Base-by-base conservation (phyloP, 2,797 vertebrate species). In the Rhinoraja longicauda region DNA sequence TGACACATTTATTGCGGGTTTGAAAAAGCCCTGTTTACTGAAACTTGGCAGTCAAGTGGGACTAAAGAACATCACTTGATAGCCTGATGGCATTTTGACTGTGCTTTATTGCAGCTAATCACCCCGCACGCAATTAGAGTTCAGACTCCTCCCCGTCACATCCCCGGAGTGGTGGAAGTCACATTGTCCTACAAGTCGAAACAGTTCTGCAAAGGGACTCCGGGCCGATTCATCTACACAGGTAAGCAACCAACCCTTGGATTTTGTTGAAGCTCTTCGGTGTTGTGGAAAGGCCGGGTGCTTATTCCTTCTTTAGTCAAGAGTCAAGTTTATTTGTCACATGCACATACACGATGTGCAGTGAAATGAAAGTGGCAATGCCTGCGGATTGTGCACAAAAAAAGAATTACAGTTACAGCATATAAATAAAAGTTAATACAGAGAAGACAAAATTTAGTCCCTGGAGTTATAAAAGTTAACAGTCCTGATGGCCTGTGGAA, bases 141-240 rank as follows among this genome's bases (percentile, higher is more conserved):
- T 95, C 98, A 99, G 96, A 99, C 98, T n/a, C 98, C 96, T 94
- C 96, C 96, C 93, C 95, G 96, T 93, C 97, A 97, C 57, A 97
- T 97, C 95, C 96, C 96, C 24, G 98, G 99, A 79, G 98, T 99
- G 72, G 98, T 99, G 81, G 99, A 99, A 96, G 99, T 99, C 95
- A 99, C 98, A 94, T 96, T 99, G 94, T 99, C 99, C 94, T 99
- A 99, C 97, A 99, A 99, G 94, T 99, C 98, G 72, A 99, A 99
- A 95, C 99, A 99, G 96, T 99, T 99, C 96, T 99, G 99, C 96
- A 99, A 99, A 97, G 98, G 98, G 94, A 99, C 98, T 12, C 99
- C 98, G 0, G 98, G 98, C 93, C 96, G 99, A 95, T 99, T 99
- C 97, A 99, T 99, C 95, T 99, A 99, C 95, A 99, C 99, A 96